A percentile compares a stretch with the other conserved stretches of the same genome.
Conservation (phyloP, 2,888 invertebrate species). For the Esperia sulphurella region DNA sequence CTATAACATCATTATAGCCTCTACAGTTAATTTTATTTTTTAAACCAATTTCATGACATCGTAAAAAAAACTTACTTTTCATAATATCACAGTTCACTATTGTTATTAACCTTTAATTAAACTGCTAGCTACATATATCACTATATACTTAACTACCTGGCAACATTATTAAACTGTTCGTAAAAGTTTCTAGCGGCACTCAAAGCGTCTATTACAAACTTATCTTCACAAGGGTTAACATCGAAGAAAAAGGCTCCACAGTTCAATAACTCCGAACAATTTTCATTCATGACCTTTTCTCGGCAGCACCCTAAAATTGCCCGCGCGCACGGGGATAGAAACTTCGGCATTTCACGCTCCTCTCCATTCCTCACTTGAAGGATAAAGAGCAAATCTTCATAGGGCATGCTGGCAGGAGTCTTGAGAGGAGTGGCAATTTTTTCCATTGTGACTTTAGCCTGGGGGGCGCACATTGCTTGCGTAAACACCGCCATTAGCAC, state of each 20-base stretch:
- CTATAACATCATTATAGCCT: neutral
- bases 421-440: slow-evolving; percentile 45
- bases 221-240: slow-evolving; percentile 84
- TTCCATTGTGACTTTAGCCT: slow-evolving; percentile 19
- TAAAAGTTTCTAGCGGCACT: slow-evolving; percentile 62
- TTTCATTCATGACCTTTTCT: slow-evolving; percentile 57
- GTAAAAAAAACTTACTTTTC: neutral
- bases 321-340: slow-evolving; percentile 83
- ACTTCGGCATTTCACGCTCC: slow-evolving; percentile 22
- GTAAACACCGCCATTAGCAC: slow-evolving; percentile 27
- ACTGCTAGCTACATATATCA: neutral
- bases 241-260: slow-evolving; percentile 88
- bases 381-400: slow-evolving; percentile 55
- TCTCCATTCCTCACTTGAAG: slow-evolving; percentile 38
- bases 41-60: neutral
- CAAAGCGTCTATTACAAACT: slow-evolving; percentile 79
- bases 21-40: neutral
- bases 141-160: slow-evolving; percentile 10
- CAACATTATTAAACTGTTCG: slow-evolving; percentile 39
- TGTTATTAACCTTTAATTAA: neutral
- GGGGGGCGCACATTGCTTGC: slow-evolving; percentile 35
- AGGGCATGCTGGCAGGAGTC: slow-evolving; percentile 45
- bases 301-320: slow-evolving; percentile 88
- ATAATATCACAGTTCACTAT: neutral
- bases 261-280: slow-evolving; percentile 85